Percentiles rank a stretch among this genome's conserved stretches.
Conservation (phyloP, 2,113 vertebrate genomes). For the Tricholaema leucomelas region DNA sequence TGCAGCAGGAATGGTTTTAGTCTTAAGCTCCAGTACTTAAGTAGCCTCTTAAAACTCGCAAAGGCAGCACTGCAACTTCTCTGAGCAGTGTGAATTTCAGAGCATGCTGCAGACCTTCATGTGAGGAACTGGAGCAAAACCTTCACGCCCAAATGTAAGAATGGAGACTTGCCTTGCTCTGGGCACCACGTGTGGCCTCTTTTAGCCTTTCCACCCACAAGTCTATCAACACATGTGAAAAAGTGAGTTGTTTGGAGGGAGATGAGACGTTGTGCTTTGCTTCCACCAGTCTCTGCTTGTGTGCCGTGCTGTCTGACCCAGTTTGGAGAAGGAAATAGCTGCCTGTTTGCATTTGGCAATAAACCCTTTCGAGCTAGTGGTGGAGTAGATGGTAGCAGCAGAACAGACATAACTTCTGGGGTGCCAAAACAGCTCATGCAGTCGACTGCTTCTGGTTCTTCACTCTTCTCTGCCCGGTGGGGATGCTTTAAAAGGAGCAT, state of each 20-base stretch:
- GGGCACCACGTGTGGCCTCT: background rate
- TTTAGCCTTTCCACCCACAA: background rate
- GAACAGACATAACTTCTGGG: background rate
- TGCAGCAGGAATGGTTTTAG: background rate
- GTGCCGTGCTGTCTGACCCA: background rate
- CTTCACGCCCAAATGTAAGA: background rate
- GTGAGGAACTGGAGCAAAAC: background rate
- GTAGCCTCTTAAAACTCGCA: background rate
- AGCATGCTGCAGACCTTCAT: background rate
- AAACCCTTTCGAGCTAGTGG: background rate
- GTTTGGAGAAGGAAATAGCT: background rate
- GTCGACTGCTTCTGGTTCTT: background rate
- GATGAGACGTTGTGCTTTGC: rapidly evolving
- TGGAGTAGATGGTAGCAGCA: background rate
- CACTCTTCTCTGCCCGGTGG: background rate
- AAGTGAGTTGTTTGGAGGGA: background rate
- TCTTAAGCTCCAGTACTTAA: background rate
- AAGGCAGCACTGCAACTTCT: background rate
- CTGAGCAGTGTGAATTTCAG: background rate
- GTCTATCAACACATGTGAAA: background rate
- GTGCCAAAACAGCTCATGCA: background rate
- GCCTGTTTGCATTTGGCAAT: background rate
- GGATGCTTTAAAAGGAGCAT: constrained; percentile 18
- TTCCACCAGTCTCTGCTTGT: background rate
- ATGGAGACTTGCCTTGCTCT: background rate